phyloP scores from a whole-genome alignment of 2,797 vertebrate species.

The Acropternis orthonyx region DNA sequence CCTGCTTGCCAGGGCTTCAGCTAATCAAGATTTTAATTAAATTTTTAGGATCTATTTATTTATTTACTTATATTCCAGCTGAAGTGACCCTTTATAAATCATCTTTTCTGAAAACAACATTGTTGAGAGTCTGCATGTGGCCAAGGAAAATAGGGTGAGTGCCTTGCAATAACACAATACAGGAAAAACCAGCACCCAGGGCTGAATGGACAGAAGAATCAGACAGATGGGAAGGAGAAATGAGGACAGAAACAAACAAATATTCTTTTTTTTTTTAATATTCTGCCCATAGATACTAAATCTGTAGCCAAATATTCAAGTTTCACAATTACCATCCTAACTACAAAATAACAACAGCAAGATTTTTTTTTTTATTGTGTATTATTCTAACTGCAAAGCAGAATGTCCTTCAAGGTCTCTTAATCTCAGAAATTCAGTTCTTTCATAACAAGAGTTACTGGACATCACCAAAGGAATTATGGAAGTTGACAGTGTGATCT shows the following conservation, averaged over 20 bases:
- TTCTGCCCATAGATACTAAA: not conserved
- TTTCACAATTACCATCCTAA: not conserved
- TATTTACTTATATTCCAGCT: not conserved
- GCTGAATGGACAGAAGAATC: not conserved
- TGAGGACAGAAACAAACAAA: not conserved
- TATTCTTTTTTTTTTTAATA: not conserved
- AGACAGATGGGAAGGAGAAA: not conserved
- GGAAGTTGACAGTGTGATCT: not conserved
- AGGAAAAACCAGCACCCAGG: not conserved
- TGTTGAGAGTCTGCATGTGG: not conserved
- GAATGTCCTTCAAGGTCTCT: not conserved
- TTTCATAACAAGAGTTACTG: not conserved
- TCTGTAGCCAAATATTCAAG: not conserved
- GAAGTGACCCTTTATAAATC: not conserved
- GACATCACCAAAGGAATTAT: not conserved
- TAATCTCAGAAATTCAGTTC: not conserved
- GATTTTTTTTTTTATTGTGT: not conserved
- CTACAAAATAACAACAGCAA: not conserved
- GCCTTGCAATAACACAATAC: not conserved
- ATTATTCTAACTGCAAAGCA: not conserved
- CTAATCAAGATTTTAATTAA: not conserved
- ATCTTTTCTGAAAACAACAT: not conserved
- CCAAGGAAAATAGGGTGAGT: not conserved
- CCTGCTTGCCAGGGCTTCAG: not conserved
- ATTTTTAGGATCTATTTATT: not conserved